Conservation (phyloP, 1,140 invertebrate genomes). For the Philotrypesis tridentata region DNA sequence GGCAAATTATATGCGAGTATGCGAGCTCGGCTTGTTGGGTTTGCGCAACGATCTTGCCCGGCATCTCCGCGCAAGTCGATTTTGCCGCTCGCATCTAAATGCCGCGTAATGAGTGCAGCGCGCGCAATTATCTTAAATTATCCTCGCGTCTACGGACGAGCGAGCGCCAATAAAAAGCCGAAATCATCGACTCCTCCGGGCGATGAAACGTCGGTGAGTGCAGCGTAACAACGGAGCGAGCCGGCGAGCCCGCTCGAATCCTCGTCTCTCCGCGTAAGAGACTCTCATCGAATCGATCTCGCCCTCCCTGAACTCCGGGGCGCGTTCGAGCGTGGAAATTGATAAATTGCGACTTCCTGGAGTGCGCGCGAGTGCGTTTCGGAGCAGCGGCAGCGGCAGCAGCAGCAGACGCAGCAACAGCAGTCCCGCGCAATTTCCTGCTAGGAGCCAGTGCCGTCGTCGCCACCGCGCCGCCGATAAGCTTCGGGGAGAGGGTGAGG, state of each 20-base stretch:
- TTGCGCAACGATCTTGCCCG: too few relatives aligned
- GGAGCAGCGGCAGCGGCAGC: too few relatives aligned
- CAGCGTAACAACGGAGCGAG: neutral
- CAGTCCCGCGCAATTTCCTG: constrained; percentile 67
- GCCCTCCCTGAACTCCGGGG: constrained; percentile 17
- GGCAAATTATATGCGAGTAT: too few relatives aligned
- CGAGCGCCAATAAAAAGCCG: neutral
- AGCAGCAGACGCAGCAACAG: too few relatives aligned
- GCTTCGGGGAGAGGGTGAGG: constrained; percentile 58
- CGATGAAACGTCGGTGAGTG: neutral
- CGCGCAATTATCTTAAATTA: neutral
- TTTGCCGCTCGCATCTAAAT: too few relatives aligned
- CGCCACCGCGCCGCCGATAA: constrained; percentile 46
- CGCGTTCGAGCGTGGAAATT: constrained; percentile 61
- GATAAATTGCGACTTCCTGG: constrained; percentile 70
- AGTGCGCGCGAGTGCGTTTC: constrained; percentile 59
- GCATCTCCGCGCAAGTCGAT: too few relatives aligned
- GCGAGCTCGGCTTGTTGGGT: too few relatives aligned
- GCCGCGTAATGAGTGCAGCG: too few relatives aligned
- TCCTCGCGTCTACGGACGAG: neutral
- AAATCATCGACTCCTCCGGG: neutral
- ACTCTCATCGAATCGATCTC: neutral
- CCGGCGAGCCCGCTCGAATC: neutral
- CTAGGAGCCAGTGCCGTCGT: constrained; percentile 39
- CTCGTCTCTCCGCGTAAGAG: neutral